phyloP scores from a whole-genome alignment of 2,888 invertebrate species.

The Onchidella celtica region DNA sequence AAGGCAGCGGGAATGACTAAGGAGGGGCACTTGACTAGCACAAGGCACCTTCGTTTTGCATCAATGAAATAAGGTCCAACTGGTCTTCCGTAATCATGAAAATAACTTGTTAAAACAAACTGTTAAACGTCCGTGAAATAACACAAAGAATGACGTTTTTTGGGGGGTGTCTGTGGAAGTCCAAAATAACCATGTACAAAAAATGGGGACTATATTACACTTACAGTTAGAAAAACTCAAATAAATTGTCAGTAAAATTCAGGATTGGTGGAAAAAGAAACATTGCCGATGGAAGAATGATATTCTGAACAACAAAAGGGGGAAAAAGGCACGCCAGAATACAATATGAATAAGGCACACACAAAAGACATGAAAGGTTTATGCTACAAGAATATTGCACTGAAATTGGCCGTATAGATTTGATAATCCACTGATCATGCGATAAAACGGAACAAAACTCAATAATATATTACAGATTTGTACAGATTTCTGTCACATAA shows the following conservation, averaged over 20 bases:
- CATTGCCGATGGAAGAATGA: too few relatives aligned
- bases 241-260: background rate
- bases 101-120: background rate
- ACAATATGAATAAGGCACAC: background rate
- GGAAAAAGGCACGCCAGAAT: too few relatives aligned
- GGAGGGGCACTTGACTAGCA: background rate
- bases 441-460: background rate
- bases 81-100: background rate
- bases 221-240: too few relatives aligned
- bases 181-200: too few relatives aligned
- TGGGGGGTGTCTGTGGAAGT: background rate
- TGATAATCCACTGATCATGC: too few relatives aligned
- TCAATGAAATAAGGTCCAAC: background rate
- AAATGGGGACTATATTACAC: too few relatives aligned
- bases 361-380: background rate
- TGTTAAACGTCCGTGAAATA: background rate
- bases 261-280: too few relatives aligned
- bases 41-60: slow-evolving; percentile 26
- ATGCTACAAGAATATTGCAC: slow-evolving; percentile 42
- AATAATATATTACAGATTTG: background rate
- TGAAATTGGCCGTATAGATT: slow-evolving; percentile 21
- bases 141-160: background rate
- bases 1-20: slow-evolving; percentile 43
- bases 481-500: background rate
- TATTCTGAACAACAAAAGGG: too few relatives aligned